Base-by-base conservation (phyloP, 1,140 invertebrate genomes). In the Venturia canescens region DNA sequence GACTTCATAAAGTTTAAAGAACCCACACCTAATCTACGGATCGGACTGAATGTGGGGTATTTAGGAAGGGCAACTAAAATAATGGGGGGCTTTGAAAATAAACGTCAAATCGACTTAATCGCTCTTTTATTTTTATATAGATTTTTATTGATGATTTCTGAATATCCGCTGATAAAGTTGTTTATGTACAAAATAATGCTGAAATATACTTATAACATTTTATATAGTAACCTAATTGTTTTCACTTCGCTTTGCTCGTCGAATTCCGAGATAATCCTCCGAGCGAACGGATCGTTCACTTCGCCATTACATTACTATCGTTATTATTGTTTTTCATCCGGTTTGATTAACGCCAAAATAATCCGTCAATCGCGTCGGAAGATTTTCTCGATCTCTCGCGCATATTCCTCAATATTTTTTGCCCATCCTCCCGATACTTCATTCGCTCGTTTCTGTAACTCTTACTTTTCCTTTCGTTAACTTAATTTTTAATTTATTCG, bases 111-210 rank as follows among this genome's bases (percentile, higher is more conserved):
- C 21, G 18, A 4, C 9, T 13, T 18, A 57, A 7, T 23, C 53
- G 11, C 29, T 50, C 21, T 81, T 78, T 81, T 84, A 83, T 85
- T 84, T 88, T 85, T 83, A 83, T 88, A 85, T 87, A 85, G 84
- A 88, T 88, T 82, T 78, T 87, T 89, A 87, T 87, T 87, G 86
- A 88, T 86, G 86, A 88, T 84, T 89, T 87, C 80, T 88, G 87
- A 89, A 88, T 89, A 90, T 89, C 88, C 86, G 84, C 87, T 87
- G 85, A 89, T 89, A 88, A 89, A 86, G 86, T 90, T 86, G 80
- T 88, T 88, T 89, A 90, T 90, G 88, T 90, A 90, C 88, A 90
- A 90, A 89, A 90, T 89, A 90, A 90, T 88, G 84, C 84, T 87
- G 88, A 86, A 87, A 86, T 89, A 90, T 87, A 84, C 83, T 85